Evolutionary conservation across 2,888 invertebrate genomes (phyloP), one percentile per base, ranked within the genome.

Genomic region (Cabera pusaria): DNA sequence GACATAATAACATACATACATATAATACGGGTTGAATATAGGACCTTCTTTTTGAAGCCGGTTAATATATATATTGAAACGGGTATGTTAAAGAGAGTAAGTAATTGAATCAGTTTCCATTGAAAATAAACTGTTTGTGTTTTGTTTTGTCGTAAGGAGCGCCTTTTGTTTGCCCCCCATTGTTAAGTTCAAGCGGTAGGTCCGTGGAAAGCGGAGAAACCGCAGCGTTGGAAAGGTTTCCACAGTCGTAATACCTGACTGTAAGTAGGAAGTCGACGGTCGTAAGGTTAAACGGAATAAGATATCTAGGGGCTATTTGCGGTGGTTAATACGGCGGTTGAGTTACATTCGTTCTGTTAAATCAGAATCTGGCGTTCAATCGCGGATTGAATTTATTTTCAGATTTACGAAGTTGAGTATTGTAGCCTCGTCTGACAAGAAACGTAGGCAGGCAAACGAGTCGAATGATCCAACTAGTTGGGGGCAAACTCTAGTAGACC

Each of bases 281-380:
- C 81, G 77, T 86, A 84, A 88, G 90, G 90, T 90, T 89, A 90
- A 90, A 87, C 72, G 80, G 65, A 90, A 90, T 80, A 82, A 89
- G 89, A 90, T 90, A 90, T 83, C 72, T 69, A 72, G 70, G 71
- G 72, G 70, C 60, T 27, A 65, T 67, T 64, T 64, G 49, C 33
- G 52, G 54, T 73, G 70, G 62, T 70, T 72, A 66, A 59, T 62
- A 56, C 43, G 52, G 57, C 48, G 31, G 44, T 69, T 63, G 60
- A 59, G 55, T 66, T 64, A 61, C 62, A 46, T 55, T 20, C 5
- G 17, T 46, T 35, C n/a, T n/a, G n/a, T n/a, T n/a, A n/a, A n/a
- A n/a, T n/a, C n/a, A n/a, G n/a, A n/a, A n/a, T n/a, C n/a, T n/a
- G n/a, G n/a, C n/a, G n/a, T n/a, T n/a, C n/a, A n/a, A n/a, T n/a